Base-by-base conservation (phyloP, 2,797 vertebrate species). In the Hydrolagus colliei region DNA sequence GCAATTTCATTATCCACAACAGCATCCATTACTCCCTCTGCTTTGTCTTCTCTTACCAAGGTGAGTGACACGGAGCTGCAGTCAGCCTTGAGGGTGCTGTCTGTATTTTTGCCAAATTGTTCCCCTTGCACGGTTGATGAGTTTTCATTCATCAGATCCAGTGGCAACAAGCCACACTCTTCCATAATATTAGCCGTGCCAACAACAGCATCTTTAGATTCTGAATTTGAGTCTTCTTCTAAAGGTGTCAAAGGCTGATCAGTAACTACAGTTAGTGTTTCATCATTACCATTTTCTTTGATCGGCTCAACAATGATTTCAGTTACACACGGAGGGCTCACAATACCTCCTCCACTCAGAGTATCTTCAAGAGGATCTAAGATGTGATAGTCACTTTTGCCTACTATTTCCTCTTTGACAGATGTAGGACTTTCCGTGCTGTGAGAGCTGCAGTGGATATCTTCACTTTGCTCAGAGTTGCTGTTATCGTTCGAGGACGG, bases 51-150 rank as follows among this genome's bases (percentile, higher is more conserved):
- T 5, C 9, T 3, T 68, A 68, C 41, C 41, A 84, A 71, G 71
- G 41, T 10, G 16, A 71, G 27, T 71, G 16, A 52, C 32, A n/a
- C 32, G 1, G 79, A 52, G 65, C 32, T 84, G 20, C 68, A 27
- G 12, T 35, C 35, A 35, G 65, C 41, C 11, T 84, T 84, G 35
- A 68, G 65, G 4, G 16, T 41, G 20, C 68, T 68, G 32, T 86
- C 79, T 59, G 67, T 0, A 2, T 78, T 88, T 88, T 86, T 88
- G 86, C 89, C 90, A 88, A 85, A 87, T 90, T 88, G 89, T 89
- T 89, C 41, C n/a, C 87, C 80, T 6, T 87, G 87, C 86, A 88
- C 86, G 73, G 72, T 86, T 41, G 11, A 87, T 7, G 65, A 86
- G 73, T 91, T 87, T 88, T 86, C 67, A 0, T 2, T 73, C 0